phyloP scores from a whole-genome alignment of 1,140 invertebrate genomes.

The Bombus superbus region DNA sequence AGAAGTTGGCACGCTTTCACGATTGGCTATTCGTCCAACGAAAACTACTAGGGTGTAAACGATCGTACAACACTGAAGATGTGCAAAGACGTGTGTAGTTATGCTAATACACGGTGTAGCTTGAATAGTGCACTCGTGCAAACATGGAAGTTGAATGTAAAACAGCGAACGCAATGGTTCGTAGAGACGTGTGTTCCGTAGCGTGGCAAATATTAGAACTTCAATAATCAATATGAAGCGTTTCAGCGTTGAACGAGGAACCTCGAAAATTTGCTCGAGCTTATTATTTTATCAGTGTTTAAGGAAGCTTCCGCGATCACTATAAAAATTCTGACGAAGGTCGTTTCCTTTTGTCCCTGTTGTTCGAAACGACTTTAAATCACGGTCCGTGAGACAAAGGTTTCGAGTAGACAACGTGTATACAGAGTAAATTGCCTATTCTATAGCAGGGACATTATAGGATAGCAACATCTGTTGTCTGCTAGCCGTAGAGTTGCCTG shows the following conservation, averaged over 20 bases:
- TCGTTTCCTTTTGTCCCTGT: neutral
- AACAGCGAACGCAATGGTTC: neutral
- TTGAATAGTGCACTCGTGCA: neutral
- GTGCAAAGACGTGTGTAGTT: neutral
- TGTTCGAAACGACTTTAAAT: neutral
- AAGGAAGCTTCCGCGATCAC: neutral
- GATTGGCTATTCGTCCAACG: conserved; percentile 8
- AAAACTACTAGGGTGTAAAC: neutral
- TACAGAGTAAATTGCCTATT: conserved; percentile 59
- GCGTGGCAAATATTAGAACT: neutral
- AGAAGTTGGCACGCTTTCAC: neutral
- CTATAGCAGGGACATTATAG: conserved; percentile 45
- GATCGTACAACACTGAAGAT: neutral
- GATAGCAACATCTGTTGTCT: conserved; percentile 58
- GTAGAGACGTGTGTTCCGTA: neutral
- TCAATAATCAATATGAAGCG: conserved; percentile 8
- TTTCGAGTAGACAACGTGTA: neutral
- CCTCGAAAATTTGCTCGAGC: neutral
- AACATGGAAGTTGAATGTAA: conserved; percentile 8
- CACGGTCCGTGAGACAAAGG: neutral
- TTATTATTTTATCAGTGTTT: neutral
- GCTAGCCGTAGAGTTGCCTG: conserved; percentile 33
- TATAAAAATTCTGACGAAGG: neutral
- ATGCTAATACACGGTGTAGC: neutral
- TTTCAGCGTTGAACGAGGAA: neutral